A percentile compares a stretch with the other conserved stretches of the same genome.
phyloP scores from a whole-genome alignment of 2,888 invertebrate genomes.

The Lasioglossum leucozonium region DNA sequence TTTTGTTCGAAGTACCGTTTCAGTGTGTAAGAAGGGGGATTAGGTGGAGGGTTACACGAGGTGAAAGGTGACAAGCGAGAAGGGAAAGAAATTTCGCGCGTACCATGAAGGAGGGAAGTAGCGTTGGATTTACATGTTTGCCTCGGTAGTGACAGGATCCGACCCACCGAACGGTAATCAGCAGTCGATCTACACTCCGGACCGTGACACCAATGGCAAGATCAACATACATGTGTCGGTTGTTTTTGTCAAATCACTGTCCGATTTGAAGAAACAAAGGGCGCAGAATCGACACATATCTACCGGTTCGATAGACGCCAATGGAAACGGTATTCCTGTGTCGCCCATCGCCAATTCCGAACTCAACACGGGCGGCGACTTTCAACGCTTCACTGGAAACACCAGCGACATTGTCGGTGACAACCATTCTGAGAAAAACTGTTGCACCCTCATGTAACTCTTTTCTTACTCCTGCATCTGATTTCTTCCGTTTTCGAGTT shows the following conservation, averaged over 20 bases:
- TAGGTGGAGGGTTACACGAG: conserved; percentile 65
- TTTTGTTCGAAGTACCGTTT: conserved; percentile 52
- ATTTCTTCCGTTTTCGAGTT: background rate
- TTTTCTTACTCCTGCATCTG: conserved; percentile 15
- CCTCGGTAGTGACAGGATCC: conserved; percentile 83
- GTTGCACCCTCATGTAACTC: conserved; percentile 90
- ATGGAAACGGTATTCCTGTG: conserved; percentile 83
- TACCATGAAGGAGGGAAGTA: conserved; percentile 54
- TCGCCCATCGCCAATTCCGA: conserved; percentile 82
- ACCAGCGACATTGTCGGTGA: conserved; percentile 93
- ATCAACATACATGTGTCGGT: conserved; percentile 94
- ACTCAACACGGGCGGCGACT: conserved; percentile 83
- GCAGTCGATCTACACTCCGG: conserved; percentile 87
- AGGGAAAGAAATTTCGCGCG: conserved; percentile 34
- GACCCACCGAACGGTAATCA: conserved; percentile 81
- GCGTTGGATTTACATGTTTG: conserved; percentile 82
- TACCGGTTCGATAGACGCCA: conserved; percentile 84
- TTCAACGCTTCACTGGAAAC: conserved; percentile 88
- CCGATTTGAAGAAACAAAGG: conserved; percentile 97
- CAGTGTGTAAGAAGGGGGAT: conserved; percentile 61
- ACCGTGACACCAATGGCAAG: conserved; percentile 92
- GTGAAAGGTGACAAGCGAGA: conserved; percentile 38
- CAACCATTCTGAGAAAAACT: conserved; percentile 88
- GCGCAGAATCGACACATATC: conserved; percentile 91
- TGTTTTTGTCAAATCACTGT: conserved; percentile 93